phyloP scores from a whole-genome alignment of 2,113 vertebrate species.

The Equus quagga region DNA sequence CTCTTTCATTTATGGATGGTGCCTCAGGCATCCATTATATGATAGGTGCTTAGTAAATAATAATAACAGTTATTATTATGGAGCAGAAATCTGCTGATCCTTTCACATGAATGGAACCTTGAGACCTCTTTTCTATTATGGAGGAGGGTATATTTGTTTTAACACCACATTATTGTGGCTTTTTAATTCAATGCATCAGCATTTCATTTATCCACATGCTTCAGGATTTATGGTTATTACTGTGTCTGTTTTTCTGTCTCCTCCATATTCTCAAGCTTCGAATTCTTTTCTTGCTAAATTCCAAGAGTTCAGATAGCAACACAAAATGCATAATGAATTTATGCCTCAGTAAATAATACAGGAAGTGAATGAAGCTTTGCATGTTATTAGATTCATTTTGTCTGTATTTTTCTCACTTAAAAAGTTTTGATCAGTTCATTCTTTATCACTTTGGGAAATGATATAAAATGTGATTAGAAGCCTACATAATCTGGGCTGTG shows the following conservation, averaged over 20 bases:
- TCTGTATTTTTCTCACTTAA: slow-evolving; percentile 31
- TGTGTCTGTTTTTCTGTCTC: slow-evolving; percentile 62
- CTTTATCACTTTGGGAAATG: slow-evolving; percentile 51
- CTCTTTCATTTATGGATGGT: slow-evolving; percentile 63
- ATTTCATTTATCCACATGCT: slow-evolving; percentile 31
- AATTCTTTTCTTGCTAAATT: slow-evolving; percentile 12
- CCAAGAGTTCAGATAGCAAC: not conserved
- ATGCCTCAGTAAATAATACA: slow-evolving; percentile 25
- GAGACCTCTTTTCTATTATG: slow-evolving; percentile 50
- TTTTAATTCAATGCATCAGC: slow-evolving; percentile 63
- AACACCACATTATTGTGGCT: slow-evolving; percentile 27
- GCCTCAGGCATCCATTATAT: slow-evolving; percentile 68
- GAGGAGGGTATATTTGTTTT: slow-evolving; percentile 47
- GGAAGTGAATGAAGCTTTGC: not conserved
- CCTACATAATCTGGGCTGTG: slow-evolving; percentile 3
- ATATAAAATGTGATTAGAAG: slow-evolving; percentile 53
- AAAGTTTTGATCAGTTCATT: slow-evolving; percentile 49
- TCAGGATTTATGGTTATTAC: slow-evolving; percentile 56
- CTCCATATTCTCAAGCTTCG: slow-evolving; percentile 3
- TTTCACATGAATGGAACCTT: slow-evolving; percentile 51
- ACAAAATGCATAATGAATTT: slow-evolving; percentile 1
- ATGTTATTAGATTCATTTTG: not conserved
- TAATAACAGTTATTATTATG: slow-evolving; percentile 74
- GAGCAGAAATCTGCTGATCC: slow-evolving; percentile 66
- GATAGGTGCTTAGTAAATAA: slow-evolving; percentile 79